Base-by-base conservation (phyloP, 2,113 vertebrate species). In the Pithys albifrons region DNA sequence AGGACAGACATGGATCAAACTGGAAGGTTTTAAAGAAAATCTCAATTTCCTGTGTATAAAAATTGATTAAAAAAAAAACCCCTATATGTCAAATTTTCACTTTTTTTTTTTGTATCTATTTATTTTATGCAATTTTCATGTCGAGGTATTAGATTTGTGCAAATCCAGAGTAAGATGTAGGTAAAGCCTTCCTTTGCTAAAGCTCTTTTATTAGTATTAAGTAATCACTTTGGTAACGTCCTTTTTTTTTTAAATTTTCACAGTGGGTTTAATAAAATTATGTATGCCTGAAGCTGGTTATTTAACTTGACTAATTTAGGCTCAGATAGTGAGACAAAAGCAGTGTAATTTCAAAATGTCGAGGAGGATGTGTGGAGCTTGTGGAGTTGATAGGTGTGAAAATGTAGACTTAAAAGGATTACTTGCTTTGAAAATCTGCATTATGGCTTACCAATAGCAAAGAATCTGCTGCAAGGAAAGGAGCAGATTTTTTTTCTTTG, bases 301-400 rank as follows among this genome's bases (percentile, higher is more conserved):
- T 91, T 82, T 89, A 96, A 91, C 54, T 91, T 83, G 13, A 9
- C 77, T 77, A 95, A 77, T 80, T 77, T 93, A 48, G 82, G 64
- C 57, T 91, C 23, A 55, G 77, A 73, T 59, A 89, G 39, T 81
- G 76, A 85, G 72, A 83, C 61, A 92, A 78, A 92, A 92, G 10
- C 51, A 72, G 33, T 66, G 31, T 33, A 79, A 76, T 88, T 91
- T 45, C 41, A n/a, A 89, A 96, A 92, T 87, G 87, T 91, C 89
- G 71, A 18, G 45, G 55, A 80, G 73, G 69, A 84, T 17, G 45
- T 45, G 45, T 93, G 28, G 76, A 86, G 79, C 81, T 79, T 94
- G 90, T 76, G 41, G 64, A 89, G 59, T n/a, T 94, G 72, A 84
- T 69, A 86, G 82, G 76, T 96, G 95, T 93, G 92, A 96, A 95